Percentiles rank a stretch among this genome's conserved stretches.
phyloP scores from a whole-genome alignment of 1,140 invertebrate species.

The Heliconius nattereri region DNA sequence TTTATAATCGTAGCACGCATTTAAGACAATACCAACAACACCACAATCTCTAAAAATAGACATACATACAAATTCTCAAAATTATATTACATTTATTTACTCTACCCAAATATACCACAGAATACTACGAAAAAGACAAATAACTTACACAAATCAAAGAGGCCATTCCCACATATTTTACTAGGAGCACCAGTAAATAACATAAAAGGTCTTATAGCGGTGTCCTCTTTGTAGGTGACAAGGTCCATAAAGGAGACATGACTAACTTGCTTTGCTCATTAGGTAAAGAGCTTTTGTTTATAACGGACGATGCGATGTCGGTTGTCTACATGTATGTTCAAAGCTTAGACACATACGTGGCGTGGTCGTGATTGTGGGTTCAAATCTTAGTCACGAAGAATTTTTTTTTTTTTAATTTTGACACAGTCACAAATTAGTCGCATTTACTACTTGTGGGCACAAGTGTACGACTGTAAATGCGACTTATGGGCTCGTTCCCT shows the following conservation, averaged over 20 bases:
- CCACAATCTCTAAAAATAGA: too few relatives aligned
- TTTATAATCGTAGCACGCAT: too few relatives aligned
- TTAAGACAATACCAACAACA: too few relatives aligned
- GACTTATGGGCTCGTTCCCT: too few relatives aligned
- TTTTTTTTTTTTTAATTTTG: background rate
- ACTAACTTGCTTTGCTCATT: constrained; percentile 38
- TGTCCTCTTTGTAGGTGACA: constrained; percentile 33
- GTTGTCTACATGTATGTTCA: background rate
- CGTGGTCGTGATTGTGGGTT: too few relatives aligned
- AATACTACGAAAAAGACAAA: constrained; percentile 1
- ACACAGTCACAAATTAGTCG: too few relatives aligned
- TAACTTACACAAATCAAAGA: background rate
- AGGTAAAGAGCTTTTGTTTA: constrained; percentile 30
- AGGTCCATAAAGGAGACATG: constrained; percentile 35
- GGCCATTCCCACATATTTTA: constrained; percentile 7
- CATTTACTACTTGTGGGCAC: too few relatives aligned
- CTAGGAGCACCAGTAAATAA: constrained; percentile 24
- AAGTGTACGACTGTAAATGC: too few relatives aligned
- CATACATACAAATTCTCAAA: too few relatives aligned
- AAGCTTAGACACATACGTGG: background rate
- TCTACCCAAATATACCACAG: background rate
- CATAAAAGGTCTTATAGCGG: constrained; percentile 25
- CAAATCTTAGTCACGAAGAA: too few relatives aligned
- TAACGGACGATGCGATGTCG: background rate
- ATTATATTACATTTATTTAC: background rate